These are phyloP conservation scores for Rapana venosa DNA, from an alignment of 2,888 invertebrate species.

Conservation along the genomic window DNA sequence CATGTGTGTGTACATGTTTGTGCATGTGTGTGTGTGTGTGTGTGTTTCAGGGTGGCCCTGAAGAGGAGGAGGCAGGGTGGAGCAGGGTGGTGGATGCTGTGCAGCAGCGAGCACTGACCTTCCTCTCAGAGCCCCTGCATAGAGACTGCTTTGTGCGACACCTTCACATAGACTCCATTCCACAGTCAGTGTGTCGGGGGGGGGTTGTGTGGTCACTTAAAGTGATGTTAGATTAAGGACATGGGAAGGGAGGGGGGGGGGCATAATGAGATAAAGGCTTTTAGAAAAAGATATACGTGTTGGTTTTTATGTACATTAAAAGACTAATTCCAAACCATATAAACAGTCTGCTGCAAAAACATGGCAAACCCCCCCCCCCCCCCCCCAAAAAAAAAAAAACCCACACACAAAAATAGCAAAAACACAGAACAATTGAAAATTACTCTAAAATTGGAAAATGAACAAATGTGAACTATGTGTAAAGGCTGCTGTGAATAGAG, in stretches of 20 bases:
- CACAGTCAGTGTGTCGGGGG: constrained; percentile 41
- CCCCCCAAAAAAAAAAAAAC: too few relatives aligned
- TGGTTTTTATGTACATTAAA: too few relatives aligned
- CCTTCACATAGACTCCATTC: constrained; percentile 46
- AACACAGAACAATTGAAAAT: too few relatives aligned
- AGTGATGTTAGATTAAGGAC: background rate
- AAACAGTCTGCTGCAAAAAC: too few relatives aligned
- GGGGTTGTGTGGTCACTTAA: background rate
- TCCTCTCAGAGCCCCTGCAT: constrained; percentile 49
- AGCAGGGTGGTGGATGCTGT: background rate
- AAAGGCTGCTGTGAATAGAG: too few relatives aligned
- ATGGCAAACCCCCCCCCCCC: too few relatives aligned
- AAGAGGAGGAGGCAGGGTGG: background rate
- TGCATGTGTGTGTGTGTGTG: constrained; percentile 19
- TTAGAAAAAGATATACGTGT: too few relatives aligned
- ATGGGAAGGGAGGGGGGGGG: background rate
- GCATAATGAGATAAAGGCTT: too few relatives aligned
- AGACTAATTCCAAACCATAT: too few relatives aligned
- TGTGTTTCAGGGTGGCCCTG: background rate
- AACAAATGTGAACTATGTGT: too few relatives aligned
- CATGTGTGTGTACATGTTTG: background rate
- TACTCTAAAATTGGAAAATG: too few relatives aligned
- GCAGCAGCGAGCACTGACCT: constrained; percentile 24
- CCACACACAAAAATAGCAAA: too few relatives aligned
- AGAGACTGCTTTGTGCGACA: constrained; percentile 48